Evolutionary conservation across 2,888 invertebrate species (phyloP), one percentile per base, ranked within the genome.

Genomic region (Operophtera brumata): DNA sequence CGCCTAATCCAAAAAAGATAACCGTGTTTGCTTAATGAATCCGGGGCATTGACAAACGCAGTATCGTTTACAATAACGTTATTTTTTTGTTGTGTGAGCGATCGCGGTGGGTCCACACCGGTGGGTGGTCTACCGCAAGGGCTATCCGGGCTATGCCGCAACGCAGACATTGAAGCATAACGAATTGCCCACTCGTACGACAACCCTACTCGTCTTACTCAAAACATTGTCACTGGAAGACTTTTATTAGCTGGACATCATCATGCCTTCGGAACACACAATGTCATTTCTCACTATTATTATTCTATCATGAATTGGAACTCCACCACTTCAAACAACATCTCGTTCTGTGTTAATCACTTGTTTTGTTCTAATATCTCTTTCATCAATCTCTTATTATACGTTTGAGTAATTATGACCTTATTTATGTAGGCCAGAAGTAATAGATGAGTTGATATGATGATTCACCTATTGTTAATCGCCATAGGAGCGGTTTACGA

Each of bases 401-500:
- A 58, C 55, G 47, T 57, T 53, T 42, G 44, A 59, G 57, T 67
- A 67, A 67, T 63, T 67, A 65, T 65, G 70, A 71, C 67, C 66
- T 55, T 64, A 61, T 71, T 70, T 73, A 71, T 77, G 66, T 71
- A 71, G 71, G 73, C 62, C 70, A 71, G 70, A 76, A 76, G 70
- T 70, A 75, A 67, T 78, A 79, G 77, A 77, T 76, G 71, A 71
- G 66, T 72, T 75, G 74, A 78, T 79, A 75, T 73, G 75, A 78
- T 84, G 83, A 80, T 79, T 84, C 82, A 81, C 71, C 75, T 76
- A 81, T 84, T 84, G 84, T 83, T 83, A 82, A 81, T 83, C 80
- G 74, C 76, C 77, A 83, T 82, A 82, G 84, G 82, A 86, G 84
- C 75, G 82, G 82, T 82, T 77, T 77, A 78, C 78, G 77, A 78